These are phyloP conservation scores for Heteromurus nitidus DNA, from an alignment of 2,888 invertebrate genomes.

Conservation along the genomic window DNA sequence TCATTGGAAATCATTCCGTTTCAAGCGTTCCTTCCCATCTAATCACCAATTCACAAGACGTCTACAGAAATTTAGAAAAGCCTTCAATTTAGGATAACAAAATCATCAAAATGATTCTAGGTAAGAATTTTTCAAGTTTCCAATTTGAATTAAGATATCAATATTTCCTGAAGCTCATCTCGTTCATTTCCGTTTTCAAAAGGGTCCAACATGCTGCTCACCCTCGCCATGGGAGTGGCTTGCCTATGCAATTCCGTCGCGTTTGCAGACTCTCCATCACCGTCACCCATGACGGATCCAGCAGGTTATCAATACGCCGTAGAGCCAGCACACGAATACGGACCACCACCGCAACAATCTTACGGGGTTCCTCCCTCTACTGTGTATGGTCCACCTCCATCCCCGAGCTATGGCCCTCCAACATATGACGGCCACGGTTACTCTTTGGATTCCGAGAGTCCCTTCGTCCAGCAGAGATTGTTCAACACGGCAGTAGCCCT, in stretches of 20 bases:
- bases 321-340: conserved; percentile 36
- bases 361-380: conserved; percentile 47
- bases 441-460: conserved; percentile 63
- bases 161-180: not conserved
- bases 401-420: conserved; percentile 55
- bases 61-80: not conserved
- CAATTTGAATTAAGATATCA: not conserved
- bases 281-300: too few relatives aligned
- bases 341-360: conserved; percentile 16
- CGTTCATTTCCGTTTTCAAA: not conserved
- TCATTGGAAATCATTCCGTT: conserved; percentile 53
- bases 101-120: conserved; percentile 47
- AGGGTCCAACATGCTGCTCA: conserved; percentile 21
- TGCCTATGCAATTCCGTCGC: conserved; percentile 41
- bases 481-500: conserved; percentile 71
- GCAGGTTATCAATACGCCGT: conserved; percentile 61
- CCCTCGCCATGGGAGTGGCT: conserved; percentile 12
- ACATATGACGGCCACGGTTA: conserved; percentile 58
- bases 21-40: not conserved
- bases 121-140: conserved; percentile 25
- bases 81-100: not conserved
- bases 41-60: conserved; percentile 7
- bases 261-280: conserved; percentile 48
- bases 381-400: conserved; percentile 41
- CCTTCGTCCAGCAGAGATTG: conserved; percentile 68